Evolutionary conservation across 2,888 invertebrate species (phyloP), one percentile per base, ranked within the genome.

Genomic region (Xestia ashworthii): DNA sequence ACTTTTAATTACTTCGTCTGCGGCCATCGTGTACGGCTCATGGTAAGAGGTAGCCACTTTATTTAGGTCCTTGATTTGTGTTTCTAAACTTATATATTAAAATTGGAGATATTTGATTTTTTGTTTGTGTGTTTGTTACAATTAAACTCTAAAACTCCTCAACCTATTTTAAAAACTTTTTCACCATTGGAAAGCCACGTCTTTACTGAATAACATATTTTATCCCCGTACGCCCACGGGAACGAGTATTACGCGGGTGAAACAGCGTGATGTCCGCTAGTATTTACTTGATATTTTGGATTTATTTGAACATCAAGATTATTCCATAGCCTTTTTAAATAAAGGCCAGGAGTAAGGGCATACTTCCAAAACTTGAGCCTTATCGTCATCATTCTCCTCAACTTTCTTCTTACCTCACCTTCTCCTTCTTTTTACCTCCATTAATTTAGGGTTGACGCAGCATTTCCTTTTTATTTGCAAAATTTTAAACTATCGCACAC

Each of bases 1-100:
- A 93, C 89, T 93, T 93, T 93, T 93, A 93, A 93, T 93, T 93
- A 92, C 93, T 92, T 92, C 88, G 82, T 87, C 84, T 76, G 66
- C 11, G 71, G 65, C 60, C 74, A 86, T 89, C 87, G 76, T 71
- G 71, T 76, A 78, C 38, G 22, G 1, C 12, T 73, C 44, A 19
- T 46, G 22, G 44, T 60, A 60, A 64, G 58, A 55, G 12, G n/a
- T 6, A 41, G 41, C 6, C 16, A 73, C 50, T 74, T n/a, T 64
- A 6, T 60, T 41, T 22, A 32, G 46, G 46, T 46, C 14, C 60
- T 60, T 9, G 32, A 16, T 60, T 19, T 32, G 25, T 32, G 32
- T 60, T n/a, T n/a, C 32, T 32, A 32, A 32, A 32, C 32, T 32
- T 32, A 32, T 32, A 32, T 32, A 2, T 32, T 32, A 32, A 32